phyloP scores from a whole-genome alignment of 2,888 invertebrate genomes.

The Polylopha cassiicola region DNA sequence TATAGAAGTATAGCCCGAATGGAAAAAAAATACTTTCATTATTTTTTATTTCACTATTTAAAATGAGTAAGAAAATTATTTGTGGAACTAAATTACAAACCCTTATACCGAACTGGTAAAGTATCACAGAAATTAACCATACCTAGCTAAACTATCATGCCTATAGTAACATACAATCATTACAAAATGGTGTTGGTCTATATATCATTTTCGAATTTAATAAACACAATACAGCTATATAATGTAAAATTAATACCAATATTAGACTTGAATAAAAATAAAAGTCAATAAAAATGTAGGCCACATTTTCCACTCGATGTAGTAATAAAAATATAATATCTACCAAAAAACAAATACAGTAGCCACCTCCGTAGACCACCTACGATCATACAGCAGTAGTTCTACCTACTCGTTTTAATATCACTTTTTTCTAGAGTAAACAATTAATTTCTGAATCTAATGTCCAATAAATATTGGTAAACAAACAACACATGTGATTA shows the following conservation, averaged over 20 bases:
- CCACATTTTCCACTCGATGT: too few relatives aligned
- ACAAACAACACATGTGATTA: too few relatives aligned
- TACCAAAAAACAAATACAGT: too few relatives aligned
- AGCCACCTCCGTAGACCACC: too few relatives aligned
- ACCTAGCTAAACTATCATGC: conserved; percentile 71
- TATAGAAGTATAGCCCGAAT: conserved; percentile 22
- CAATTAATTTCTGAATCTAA: too few relatives aligned
- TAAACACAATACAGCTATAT: conserved; percentile 10
- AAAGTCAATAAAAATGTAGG: too few relatives aligned
- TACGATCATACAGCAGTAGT: too few relatives aligned
- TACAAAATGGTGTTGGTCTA: conserved; percentile 60
- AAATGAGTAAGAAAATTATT: conserved; percentile 26
- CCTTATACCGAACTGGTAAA: conserved; percentile 73
- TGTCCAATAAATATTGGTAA: too few relatives aligned
- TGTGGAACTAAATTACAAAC: conserved; percentile 55
- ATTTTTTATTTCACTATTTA: conserved; percentile 13
- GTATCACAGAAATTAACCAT: conserved; percentile 76
- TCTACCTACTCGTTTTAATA: too few relatives aligned
- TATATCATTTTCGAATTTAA: conserved; percentile 29
- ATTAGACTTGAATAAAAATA: conserved; percentile 11
- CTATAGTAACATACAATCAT: conserved; percentile 51
- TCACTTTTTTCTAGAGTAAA: too few relatives aligned
- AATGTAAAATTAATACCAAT: conserved; percentile 1
- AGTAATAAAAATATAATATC: too few relatives aligned
- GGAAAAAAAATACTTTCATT: conserved; percentile 26